A percentile compares a stretch with the other conserved stretches of the same genome.
Evolutionary conservation across 2,113 vertebrate genomes (phyloP).

Genomic region (Bos javanicus): DNA sequence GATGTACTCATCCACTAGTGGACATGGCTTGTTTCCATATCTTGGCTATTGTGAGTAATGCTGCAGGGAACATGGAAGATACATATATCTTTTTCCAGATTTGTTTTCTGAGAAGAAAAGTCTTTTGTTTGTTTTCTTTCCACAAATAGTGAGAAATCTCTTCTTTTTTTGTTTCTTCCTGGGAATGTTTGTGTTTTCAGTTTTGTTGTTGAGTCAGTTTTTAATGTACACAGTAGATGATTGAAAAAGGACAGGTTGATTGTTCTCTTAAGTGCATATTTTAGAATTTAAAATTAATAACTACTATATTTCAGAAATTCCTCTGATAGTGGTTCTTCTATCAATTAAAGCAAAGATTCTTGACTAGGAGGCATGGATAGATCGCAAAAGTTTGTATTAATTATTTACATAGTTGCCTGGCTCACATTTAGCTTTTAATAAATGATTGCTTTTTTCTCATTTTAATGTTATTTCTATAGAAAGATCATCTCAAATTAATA

Average conservation of each 20-base stretch:
- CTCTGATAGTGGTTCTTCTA: neutral
- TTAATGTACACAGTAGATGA: neutral
- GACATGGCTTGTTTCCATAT: neutral
- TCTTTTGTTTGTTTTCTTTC: conserved; percentile 12
- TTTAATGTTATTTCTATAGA: neutral
- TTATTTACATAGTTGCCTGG: conserved; percentile 17
- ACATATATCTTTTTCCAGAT: neutral
- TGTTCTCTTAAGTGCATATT: neutral
- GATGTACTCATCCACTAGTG: neutral
- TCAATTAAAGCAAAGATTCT: neutral
- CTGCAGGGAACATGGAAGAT: neutral
- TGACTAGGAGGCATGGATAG: neutral
- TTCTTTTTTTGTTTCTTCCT: conserved; percentile 3
- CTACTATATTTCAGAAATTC: neutral
- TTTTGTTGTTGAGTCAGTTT: neutral
- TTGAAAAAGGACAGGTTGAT: neutral
- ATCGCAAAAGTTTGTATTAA: neutral
- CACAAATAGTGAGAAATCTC: neutral
- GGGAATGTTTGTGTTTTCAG: neutral
- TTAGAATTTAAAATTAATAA: neutral
- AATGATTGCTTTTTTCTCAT: neutral
- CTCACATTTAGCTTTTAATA: conserved; percentile 6
- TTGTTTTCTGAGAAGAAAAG: neutral
- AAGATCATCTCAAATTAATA: neutral
- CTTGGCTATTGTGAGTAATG: neutral